Evolutionary conservation across 1,140 invertebrate genomes (phyloP).

Genomic region (Hormaphis cornu): DNA sequence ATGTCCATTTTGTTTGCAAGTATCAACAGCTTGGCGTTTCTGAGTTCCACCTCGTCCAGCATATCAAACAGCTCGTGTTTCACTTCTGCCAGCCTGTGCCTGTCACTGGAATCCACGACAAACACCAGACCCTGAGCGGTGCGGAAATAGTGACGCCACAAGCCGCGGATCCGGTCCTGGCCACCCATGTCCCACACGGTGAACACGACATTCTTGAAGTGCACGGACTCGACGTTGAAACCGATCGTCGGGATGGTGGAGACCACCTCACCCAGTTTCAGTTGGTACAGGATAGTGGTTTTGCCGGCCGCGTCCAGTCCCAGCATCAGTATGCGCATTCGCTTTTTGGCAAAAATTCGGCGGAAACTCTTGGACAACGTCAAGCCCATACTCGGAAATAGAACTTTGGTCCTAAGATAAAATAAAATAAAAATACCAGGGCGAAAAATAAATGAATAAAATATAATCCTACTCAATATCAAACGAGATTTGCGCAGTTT

Average conservation of each 20-base stretch:
- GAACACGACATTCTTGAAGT: constrained; percentile 96
- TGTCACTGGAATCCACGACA: constrained; percentile 94
- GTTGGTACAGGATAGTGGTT: constrained; percentile 99
- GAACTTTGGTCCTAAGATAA: too few species aligned
- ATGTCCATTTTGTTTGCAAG: constrained; percentile 99
- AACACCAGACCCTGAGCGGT: constrained; percentile 97
- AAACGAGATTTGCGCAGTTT: too few species aligned
- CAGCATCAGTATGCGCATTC: constrained; percentile 93
- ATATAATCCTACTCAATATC: too few species aligned
- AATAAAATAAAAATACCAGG: too few species aligned
- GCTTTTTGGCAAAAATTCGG: constrained; percentile 93
- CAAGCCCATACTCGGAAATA: too few species aligned
- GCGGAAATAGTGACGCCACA: constrained; percentile 98
- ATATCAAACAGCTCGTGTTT: constrained; percentile 89
- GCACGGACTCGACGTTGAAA: constrained; percentile 91
- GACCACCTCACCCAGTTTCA: constrained; percentile 99
- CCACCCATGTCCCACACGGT: constrained; percentile 96
- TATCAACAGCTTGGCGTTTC: constrained; percentile 91
- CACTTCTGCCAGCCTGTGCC: constrained; percentile 90
- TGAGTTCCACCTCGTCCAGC: constrained; percentile 89
- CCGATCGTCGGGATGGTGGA: constrained; percentile 99
- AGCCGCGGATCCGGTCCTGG: constrained; percentile 83
- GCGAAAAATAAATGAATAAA: too few species aligned
- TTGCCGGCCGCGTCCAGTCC: constrained; percentile 98
- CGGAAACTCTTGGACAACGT: constrained; percentile 89